Evolutionary conservation across 2,888 invertebrate species (phyloP).

Genomic region (Acanthosepion esculentum): DNA sequence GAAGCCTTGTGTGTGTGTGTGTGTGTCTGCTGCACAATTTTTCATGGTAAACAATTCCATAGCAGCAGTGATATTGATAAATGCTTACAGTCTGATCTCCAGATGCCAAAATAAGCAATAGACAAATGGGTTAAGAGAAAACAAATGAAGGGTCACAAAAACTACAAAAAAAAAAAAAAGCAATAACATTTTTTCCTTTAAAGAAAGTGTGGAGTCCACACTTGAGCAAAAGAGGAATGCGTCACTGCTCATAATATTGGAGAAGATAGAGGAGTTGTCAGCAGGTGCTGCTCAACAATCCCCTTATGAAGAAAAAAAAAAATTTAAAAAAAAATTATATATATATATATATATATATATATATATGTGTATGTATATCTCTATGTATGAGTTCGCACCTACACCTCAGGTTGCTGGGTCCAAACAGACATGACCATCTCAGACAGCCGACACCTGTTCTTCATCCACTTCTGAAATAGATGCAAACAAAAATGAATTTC

Average conservation of each 20-base stretch:
- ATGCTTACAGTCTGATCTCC: neutral
- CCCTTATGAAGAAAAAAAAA: neutral
- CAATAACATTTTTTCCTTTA: too few species aligned
- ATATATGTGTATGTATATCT: too few species aligned
- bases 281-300: neutral
- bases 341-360: too few species aligned
- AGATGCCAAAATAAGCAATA: neutral
- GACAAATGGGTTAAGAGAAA: neutral
- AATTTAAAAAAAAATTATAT: neutral
- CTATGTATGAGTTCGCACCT: neutral
- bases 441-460: slow-evolving; percentile 68
- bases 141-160: neutral
- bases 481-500: neutral
- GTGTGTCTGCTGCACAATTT: neutral
- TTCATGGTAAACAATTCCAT: neutral
- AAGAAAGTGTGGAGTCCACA: too few species aligned
- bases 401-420: slow-evolving; percentile 36
- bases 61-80: neutral
- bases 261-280: neutral
- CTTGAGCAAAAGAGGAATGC: too few species aligned
- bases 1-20: neutral
- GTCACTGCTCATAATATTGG: too few species aligned
- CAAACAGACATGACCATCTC: slow-evolving; percentile 51
- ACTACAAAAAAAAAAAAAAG: neutral
- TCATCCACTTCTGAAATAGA: slow-evolving; percentile 61